These are phyloP conservation scores for Meteorus colon DNA, from an alignment of 2,888 invertebrate species.

Conservation along the genomic window DNA sequence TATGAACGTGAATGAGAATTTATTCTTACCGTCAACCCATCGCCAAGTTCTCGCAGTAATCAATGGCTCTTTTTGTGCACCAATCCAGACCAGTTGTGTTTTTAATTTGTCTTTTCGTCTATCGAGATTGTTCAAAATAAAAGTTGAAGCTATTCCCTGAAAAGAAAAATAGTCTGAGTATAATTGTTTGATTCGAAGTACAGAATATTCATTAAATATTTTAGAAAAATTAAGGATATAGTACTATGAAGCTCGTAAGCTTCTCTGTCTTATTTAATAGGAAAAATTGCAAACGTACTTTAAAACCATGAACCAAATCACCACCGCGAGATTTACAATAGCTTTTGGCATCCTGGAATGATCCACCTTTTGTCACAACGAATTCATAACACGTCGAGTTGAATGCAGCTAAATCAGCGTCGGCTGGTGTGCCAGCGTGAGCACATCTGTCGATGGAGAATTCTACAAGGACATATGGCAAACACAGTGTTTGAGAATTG, in stretches of 20 bases:
- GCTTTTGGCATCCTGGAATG: slow-evolving; percentile 86
- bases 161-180: slow-evolving; percentile 4
- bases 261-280: no score
- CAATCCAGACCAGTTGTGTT: slow-evolving; percentile 93
- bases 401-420: slow-evolving; percentile 88
- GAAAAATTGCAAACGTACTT: slow-evolving; percentile 68
- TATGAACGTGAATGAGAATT: background rate
- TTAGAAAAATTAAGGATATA: background rate
- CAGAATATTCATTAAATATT: no score
- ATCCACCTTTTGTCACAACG: slow-evolving; percentile 86
- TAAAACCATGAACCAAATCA: slow-evolving; percentile 82
- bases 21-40: slow-evolving; percentile 86
- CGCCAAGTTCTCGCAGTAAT: slow-evolving; percentile 89
- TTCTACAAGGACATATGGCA: slow-evolving; percentile 75
- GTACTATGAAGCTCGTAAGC: background rate
- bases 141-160: slow-evolving; percentile 79
- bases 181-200: background rate
- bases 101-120: slow-evolving; percentile 85
- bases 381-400: slow-evolving; percentile 93
- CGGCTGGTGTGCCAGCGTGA: slow-evolving; percentile 83
- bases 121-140: slow-evolving; percentile 86
- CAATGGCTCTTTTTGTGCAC: slow-evolving; percentile 90
- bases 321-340: slow-evolving; percentile 85
- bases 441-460: slow-evolving; percentile 90
- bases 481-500: slow-evolving; percentile 10